phyloP scores from a whole-genome alignment of 2,113 vertebrate genomes.

The Talpa occidentalis region DNA sequence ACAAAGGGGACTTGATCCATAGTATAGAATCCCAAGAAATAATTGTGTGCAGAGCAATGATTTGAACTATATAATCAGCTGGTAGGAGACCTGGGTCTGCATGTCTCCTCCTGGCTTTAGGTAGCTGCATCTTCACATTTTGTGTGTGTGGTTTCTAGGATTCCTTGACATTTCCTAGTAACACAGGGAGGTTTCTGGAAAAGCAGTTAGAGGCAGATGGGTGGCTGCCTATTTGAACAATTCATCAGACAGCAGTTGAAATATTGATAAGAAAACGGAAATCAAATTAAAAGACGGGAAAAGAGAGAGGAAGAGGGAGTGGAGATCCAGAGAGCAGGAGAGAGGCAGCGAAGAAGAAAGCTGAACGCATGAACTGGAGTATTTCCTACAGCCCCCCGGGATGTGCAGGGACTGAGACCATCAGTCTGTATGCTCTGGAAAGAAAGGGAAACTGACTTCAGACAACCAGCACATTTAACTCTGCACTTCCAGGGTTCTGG shows the following conservation, averaged over 20 bases:
- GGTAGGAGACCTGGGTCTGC: slow-evolving; percentile 78
- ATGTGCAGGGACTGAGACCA: slow-evolving; percentile 73
- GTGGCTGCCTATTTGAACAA: slow-evolving; percentile 74
- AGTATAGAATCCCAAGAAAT: slow-evolving; percentile 34
- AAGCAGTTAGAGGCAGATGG: slow-evolving; percentile 58
- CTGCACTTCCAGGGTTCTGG: background rate
- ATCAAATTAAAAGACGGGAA: slow-evolving; percentile 82
- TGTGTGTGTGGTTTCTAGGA: background rate
- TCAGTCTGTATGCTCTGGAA: slow-evolving; percentile 67
- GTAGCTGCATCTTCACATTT: background rate
- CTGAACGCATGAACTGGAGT: slow-evolving; percentile 32
- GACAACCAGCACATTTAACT: slow-evolving; percentile 58
- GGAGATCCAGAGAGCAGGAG: slow-evolving; percentile 51
- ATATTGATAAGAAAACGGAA: slow-evolving; percentile 88
- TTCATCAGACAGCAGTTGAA: slow-evolving; percentile 81
- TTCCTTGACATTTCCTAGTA: slow-evolving; percentile 66
- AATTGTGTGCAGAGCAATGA: slow-evolving; percentile 75
- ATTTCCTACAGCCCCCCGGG: slow-evolving; percentile 67
- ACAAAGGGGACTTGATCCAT: background rate
- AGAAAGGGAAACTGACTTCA: slow-evolving; percentile 56
- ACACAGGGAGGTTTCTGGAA: background rate
- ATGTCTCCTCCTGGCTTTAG: slow-evolving; percentile 68
- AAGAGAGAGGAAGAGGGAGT: slow-evolving; percentile 72
- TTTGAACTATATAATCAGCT: slow-evolving; percentile 71
- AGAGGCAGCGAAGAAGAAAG: background rate